phyloP scores from a whole-genome alignment of 2,888 invertebrate genomes.

The Endomychus coccineus region DNA sequence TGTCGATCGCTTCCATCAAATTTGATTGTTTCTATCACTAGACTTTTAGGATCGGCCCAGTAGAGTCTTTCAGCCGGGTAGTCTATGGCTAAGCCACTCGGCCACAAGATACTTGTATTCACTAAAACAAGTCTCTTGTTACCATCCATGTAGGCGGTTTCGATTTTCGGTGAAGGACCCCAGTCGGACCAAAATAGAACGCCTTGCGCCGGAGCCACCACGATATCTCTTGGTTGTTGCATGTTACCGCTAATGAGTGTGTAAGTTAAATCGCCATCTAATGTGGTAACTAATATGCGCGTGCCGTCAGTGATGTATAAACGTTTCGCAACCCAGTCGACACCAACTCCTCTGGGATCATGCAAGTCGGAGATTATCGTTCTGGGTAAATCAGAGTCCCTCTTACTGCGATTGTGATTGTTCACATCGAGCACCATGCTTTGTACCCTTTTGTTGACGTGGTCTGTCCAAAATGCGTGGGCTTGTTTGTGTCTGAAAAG shows the following conservation, averaged over 20 bases:
- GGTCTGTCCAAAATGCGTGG: slow-evolving; percentile 45
- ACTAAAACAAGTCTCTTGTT: slow-evolving; percentile 45
- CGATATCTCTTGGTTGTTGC: slow-evolving; percentile 62
- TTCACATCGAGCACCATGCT: slow-evolving; percentile 35
- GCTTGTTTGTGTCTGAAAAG: slow-evolving; percentile 36
- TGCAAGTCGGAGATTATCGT: slow-evolving; percentile 47
- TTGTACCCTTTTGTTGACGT: slow-evolving; percentile 43
- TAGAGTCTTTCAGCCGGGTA: slow-evolving; percentile 67
- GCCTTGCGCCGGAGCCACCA: slow-evolving; percentile 58
- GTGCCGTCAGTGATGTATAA: slow-evolving; percentile 62
- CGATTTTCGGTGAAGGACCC: slow-evolving; percentile 57
- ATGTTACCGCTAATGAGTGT: slow-evolving; percentile 48
- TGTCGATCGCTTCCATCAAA: slow-evolving; percentile 63
- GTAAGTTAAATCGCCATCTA: slow-evolving; percentile 51
- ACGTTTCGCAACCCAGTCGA: slow-evolving; percentile 62
- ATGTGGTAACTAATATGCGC: slow-evolving; percentile 45
- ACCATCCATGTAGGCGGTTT: slow-evolving; percentile 61
- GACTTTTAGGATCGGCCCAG: slow-evolving; percentile 76
- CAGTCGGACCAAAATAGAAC: slow-evolving; percentile 71
- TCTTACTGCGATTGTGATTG: slow-evolving; percentile 22
- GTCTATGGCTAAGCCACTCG: slow-evolving; percentile 69
- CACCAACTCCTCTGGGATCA: slow-evolving; percentile 65
- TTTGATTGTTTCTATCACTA: slow-evolving; percentile 60
- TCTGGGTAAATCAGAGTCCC: slow-evolving; percentile 28
- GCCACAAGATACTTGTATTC: slow-evolving; percentile 58